Evolutionary conservation across 2,888 invertebrate species (phyloP).

Genomic region (Geophilus truncorum): DNA sequence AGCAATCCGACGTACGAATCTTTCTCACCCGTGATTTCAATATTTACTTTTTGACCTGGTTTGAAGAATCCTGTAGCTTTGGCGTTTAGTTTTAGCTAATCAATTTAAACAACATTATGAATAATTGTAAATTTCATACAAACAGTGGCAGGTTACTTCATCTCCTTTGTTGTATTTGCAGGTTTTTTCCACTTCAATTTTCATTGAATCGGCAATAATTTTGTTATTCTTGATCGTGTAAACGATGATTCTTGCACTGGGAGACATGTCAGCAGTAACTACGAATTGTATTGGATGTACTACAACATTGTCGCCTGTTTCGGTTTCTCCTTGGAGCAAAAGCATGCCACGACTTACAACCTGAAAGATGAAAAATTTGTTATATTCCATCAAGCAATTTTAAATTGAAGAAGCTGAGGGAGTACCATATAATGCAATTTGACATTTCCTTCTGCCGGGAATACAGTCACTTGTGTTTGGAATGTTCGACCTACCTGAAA

Average conservation of each 20-base stretch:
- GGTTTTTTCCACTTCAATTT: not conserved
- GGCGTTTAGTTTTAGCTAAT: not conserved
- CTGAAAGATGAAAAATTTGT: not conserved
- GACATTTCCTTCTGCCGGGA: not conserved
- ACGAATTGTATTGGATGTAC: constrained; percentile 28
- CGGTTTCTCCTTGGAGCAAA: not conserved
- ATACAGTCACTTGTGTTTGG: constrained; percentile 22
- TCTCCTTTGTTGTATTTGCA: constrained; percentile 22
- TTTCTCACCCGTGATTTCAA: not conserved
- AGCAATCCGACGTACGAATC: constrained; percentile 15
- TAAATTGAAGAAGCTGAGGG: not conserved
- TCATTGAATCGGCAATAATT: constrained; percentile 31
- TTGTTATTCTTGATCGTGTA: constrained; percentile 18
- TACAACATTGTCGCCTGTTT: not conserved
- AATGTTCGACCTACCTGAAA: constrained; percentile 20
- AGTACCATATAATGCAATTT: not conserved
- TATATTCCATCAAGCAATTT: not conserved
- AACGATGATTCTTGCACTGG: not conserved
- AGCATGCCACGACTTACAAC: constrained; percentile 27
- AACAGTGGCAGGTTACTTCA: not conserved
- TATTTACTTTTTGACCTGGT: not conserved
- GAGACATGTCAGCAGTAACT: constrained; percentile 30
- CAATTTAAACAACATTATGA: not conserved
- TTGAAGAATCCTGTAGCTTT: not conserved
- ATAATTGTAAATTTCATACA: not conserved